Base-by-base conservation (phyloP, 2,888 invertebrate genomes). In the Melinopterus prodromus region DNA sequence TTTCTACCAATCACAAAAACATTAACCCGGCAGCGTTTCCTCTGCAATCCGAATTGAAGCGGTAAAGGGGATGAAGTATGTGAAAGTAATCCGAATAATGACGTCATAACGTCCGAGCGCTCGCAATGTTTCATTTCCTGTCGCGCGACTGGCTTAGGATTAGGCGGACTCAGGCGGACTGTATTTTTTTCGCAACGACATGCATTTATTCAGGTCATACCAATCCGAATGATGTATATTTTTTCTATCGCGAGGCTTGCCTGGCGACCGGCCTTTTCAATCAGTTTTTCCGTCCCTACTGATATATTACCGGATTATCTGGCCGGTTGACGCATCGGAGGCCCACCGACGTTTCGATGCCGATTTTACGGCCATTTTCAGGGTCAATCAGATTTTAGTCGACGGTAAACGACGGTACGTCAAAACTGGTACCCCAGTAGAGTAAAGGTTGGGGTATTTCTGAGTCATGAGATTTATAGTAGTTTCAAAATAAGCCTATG, bases 181-280 rank as follows among this genome's bases (percentile, higher is more conserved):
- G 53, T 53, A 53, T 53, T 53, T 53, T 53, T 53, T 53, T 53
- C 53, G 53, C 53, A 53, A 53, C 53, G 53, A 53, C 53, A 53
- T 53, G 53, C 53, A 53, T 53, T 53, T 53, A 53, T 53, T 53
- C 53, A 53, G 53, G 53, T 53, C 53, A 53, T 53, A 53, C 53
- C 3, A 53, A 53, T 53, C 53, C 9, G 53, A 53, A 53, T 12
- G 53, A 53, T 53, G 53, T 53, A 53, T 12, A 53, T 53, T 53
- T 53, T 53, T 53, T 53, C 12, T 53, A 9, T 53, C 9, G 7
- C 9, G 53, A 7, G 53, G 53, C 53, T 4, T 7, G 53, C 7
- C 53, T 7, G 12, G 53, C 53, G 53, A 6, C 1, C 53, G 53
- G 5, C 3, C 53, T 53, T 53, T 53, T 53, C 53, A 53, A 53